Evolutionary conservation across 2,888 invertebrate species (phyloP).

Genomic region (Xylocampa areola): DNA sequence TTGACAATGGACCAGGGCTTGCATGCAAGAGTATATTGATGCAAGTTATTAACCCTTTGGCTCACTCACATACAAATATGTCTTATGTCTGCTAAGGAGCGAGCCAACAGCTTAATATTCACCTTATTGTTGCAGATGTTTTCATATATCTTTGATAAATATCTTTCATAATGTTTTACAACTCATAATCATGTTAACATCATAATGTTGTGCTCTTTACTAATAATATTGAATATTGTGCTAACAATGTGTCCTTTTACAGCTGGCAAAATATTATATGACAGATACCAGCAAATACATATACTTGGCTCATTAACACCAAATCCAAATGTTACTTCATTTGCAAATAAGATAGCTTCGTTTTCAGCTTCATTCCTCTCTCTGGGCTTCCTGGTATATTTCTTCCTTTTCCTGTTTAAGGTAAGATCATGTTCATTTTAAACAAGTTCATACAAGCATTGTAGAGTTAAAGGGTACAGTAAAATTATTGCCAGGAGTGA

Average conservation of each 20-base stretch:
- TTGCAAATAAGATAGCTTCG: conserved; percentile 84
- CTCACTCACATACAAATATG: too few species aligned
- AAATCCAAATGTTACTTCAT: conserved; percentile 85
- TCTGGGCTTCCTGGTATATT: conserved; percentile 91
- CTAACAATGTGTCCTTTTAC: conserved; percentile 73
- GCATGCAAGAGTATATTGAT: too few species aligned
- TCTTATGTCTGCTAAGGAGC: too few species aligned
- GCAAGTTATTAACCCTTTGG: too few species aligned
- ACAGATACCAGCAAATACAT: conserved; percentile 91
- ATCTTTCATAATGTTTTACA: not conserved
- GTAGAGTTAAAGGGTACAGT: not conserved
- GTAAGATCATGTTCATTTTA: conserved; percentile 68
- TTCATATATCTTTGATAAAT: not conserved
- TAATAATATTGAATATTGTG: conserved; percentile 55
- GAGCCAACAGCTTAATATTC: too few species aligned
- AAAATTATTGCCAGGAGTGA: not conserved
- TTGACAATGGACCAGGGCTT: too few species aligned
- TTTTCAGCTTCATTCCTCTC: conserved; percentile 81
- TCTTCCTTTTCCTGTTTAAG: conserved; percentile 84
- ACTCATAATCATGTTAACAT: conserved; percentile 7
- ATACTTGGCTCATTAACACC: conserved; percentile 86
- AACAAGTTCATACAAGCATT: not conserved
- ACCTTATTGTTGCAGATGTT: not conserved
- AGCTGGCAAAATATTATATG: conserved; percentile 91
- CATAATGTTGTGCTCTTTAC: conserved; percentile 44